phyloP scores from a whole-genome alignment of 2,113 vertebrate species.

The Malurus alboscapulatus region DNA sequence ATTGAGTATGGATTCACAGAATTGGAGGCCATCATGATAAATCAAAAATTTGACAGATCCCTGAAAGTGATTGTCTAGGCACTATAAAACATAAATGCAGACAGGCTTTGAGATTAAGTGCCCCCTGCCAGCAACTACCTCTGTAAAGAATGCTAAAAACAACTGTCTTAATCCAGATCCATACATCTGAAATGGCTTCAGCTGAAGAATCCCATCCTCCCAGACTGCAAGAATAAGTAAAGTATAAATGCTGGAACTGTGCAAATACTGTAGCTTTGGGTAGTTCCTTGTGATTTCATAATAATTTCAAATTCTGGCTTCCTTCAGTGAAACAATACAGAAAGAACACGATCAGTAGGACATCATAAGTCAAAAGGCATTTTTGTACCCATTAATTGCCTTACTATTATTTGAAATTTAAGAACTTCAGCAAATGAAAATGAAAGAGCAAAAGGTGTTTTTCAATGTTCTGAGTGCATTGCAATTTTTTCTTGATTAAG shows the following conservation, averaged over 20 bases:
- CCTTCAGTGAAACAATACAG: background rate
- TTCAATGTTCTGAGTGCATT: background rate
- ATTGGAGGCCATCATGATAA: background rate
- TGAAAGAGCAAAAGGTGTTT: background rate
- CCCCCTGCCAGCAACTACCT: background rate
- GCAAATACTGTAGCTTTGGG: background rate
- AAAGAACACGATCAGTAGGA: background rate
- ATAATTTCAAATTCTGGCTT: background rate
- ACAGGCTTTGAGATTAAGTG: background rate
- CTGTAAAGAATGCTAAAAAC: background rate
- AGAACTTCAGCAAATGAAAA: background rate
- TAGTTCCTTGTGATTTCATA: background rate
- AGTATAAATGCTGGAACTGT: background rate
- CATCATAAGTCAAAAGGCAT: background rate
- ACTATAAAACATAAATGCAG: background rate
- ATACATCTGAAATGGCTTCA: background rate
- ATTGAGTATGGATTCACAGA: background rate
- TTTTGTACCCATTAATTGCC: background rate
- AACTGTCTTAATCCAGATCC: background rate
- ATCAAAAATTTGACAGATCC: background rate
- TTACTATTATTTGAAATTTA: background rate
- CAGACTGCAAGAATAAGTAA: background rate
- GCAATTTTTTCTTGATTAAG: background rate
- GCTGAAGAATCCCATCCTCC: background rate
- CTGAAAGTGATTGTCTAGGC: background rate